Percentiles rank a stretch among this genome's conserved stretches.
Conservation (phyloP, 2,797 vertebrate genomes). For the Urosaurus nigricauda region DNA sequence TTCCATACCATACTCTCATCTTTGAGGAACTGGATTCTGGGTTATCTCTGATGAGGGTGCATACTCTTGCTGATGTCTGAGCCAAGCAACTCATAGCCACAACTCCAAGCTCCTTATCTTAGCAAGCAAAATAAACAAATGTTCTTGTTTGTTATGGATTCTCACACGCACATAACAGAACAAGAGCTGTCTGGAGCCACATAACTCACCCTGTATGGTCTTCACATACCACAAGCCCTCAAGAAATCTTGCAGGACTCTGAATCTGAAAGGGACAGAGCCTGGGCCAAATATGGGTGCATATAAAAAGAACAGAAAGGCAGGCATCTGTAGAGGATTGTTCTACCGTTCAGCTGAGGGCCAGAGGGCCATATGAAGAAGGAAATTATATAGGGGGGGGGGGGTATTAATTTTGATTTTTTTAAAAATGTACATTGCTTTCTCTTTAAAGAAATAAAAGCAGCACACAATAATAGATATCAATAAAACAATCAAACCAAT, state of each 20-base stretch:
- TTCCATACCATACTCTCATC: slow-evolving; percentile 5
- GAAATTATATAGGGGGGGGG: background rate
- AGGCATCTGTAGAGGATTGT: background rate
- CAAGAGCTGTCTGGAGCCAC: slow-evolving; percentile 36
- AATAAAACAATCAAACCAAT: background rate
- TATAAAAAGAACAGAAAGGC: background rate
- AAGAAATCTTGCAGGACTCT: background rate
- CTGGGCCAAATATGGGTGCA: background rate
- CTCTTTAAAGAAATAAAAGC: background rate
- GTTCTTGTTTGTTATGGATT: slow-evolving; percentile 45
- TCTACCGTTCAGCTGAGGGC: too few relatives aligned
- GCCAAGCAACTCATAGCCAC: slow-evolving; percentile 48
- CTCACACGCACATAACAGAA: background rate
- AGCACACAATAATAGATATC: background rate
- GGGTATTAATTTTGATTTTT: too few relatives aligned
- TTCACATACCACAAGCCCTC: background rate
- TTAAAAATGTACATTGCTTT: background rate
- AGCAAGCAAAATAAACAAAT: slow-evolving; percentile 33
- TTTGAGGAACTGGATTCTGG: slow-evolving; percentile 36
- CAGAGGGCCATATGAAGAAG: background rate
- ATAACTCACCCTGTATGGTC: slow-evolving; percentile 13
- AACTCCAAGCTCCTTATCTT: slow-evolving; percentile 60
- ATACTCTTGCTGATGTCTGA: slow-evolving; percentile 48
- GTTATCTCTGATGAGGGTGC: slow-evolving; percentile 32
- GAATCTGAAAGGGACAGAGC: background rate